Percentiles rank a stretch among this genome's conserved stretches.
phyloP scores from a whole-genome alignment of 2,113 vertebrate genomes.

The Alosa alosa region DNA sequence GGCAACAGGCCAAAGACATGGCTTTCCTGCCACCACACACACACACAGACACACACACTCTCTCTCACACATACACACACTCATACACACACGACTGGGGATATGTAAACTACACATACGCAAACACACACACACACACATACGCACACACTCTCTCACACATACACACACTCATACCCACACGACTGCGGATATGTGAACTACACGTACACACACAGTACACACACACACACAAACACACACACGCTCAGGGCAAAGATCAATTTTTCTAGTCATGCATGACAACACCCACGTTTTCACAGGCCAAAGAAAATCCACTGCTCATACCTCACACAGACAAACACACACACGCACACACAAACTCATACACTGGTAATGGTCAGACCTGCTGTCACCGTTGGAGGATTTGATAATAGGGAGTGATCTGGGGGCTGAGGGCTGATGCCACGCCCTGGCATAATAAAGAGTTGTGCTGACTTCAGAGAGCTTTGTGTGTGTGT shows the following conservation, averaged over 20 bases:
- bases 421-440: not conserved
- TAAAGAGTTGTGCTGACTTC: slow-evolving; percentile 71
- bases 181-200: no score
- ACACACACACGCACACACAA: not conserved
- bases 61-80: not conserved
- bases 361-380: not conserved
- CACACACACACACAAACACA: not conserved
- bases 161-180: not conserved
- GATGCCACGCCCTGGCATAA: slow-evolving; percentile 41
- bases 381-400: not conserved
- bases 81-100: not conserved
- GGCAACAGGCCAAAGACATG: slow-evolving; percentile 52
- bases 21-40: slow-evolving; percentile 54
- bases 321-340: not conserved
- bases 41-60: not conserved
- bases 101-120: not conserved
- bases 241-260: not conserved
- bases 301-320: not conserved
- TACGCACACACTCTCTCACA: not conserved
- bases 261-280: not conserved
- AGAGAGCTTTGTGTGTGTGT: slow-evolving; percentile 44
- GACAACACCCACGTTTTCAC: not conserved
- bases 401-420: not conserved
- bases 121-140: not conserved
- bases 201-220: not conserved